Base-by-base conservation (phyloP, 2,113 vertebrate genomes). In the Oreocharis arfaki region DNA sequence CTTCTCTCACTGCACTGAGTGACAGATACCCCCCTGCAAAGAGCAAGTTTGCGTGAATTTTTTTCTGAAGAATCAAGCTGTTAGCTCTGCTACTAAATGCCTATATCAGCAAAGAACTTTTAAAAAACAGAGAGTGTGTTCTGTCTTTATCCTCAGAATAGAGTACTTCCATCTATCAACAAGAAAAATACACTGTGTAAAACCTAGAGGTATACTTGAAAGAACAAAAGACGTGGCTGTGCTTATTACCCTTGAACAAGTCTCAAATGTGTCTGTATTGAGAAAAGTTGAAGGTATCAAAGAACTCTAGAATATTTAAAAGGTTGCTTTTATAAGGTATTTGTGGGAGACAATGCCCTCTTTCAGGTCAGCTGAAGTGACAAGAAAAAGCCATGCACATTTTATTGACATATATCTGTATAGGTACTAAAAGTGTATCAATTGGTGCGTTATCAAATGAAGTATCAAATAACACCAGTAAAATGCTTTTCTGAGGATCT, bases 51-150 rank as follows among this genome's bases (percentile, higher is more conserved):
- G 55, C 3, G 5, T 95, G 57, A 27, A 3, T 64, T 93, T 97
- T 96, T 95, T 96, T 84, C 68, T 90, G 73, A 97, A 97, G 78
- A 57, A 94, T 87, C 92, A 96, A 94, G 37, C 85, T 97, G 75
- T 95, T 95, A 95, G 32, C 30, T 84, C 63, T 91, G 53, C 39
- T 89, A 56, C 22, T 97, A 95, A 97, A 95, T 85, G 83, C 69
- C 42, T 94, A 6, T 84, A 97, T 94, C 85, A 84, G 83, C 89
- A 93, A 96, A 96, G 42, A 93, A 95, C 82, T 93, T 97, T 80
- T 39, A 46, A 95, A 96, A 97, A 70, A 2, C 63, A 42, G 64
- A 69, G 27, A 46, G 21, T 55, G 11, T 57, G 61, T 83, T 95
- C 42, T 46, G n/a, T 92, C 69, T 97, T 87, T 89, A 61, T 93